phyloP scores from a whole-genome alignment of 2,797 vertebrate species.

The Phoxinus dragarum region DNA sequence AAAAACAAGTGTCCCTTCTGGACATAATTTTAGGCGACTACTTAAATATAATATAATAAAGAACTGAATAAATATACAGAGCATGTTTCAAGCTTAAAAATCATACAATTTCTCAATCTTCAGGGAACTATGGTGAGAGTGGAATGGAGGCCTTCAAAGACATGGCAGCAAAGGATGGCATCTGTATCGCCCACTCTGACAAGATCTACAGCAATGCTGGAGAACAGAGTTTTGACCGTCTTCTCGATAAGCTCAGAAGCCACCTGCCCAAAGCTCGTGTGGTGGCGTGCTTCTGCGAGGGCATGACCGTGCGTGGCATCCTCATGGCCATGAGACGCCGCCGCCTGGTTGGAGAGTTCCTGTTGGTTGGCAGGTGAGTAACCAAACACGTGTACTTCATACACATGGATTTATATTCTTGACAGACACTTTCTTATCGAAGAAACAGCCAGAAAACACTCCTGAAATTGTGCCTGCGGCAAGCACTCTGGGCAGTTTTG shows the following conservation, averaged over 20 bases:
- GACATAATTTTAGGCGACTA: not conserved
- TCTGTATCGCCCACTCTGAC: slow-evolving; percentile 98
- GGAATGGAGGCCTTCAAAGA: slow-evolving; percentile 99
- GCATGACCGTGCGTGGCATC: slow-evolving; percentile 96
- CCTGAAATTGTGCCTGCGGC: not conserved
- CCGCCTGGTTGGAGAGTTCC: slow-evolving; percentile 90
- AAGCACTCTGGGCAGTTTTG: slow-evolving; percentile 11
- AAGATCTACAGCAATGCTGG: slow-evolving; percentile 99
- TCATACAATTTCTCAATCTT: slow-evolving; percentile 37
- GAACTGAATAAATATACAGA: not conserved
- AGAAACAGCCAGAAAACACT: not conserved
- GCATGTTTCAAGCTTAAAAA: slow-evolving; percentile 7
- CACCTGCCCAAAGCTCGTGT: slow-evolving; percentile 96
- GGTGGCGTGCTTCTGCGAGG: slow-evolving; percentile 98
- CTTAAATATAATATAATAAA: not conserved
- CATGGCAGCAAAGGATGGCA: slow-evolving; percentile 94
- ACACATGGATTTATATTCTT: not conserved
- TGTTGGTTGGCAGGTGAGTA: slow-evolving; percentile 94
- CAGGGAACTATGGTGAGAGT: slow-evolving; percentile 98
- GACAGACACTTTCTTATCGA: not conserved
- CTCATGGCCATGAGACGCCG: slow-evolving; percentile 96
- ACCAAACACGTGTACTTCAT: not conserved
- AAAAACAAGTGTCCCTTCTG: not conserved
- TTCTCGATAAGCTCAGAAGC: slow-evolving; percentile 89
- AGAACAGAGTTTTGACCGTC: slow-evolving; percentile 90